Evolutionary conservation across 2,113 vertebrate genomes (phyloP).

Genomic region (Nothobranchius furzeri): DNA sequence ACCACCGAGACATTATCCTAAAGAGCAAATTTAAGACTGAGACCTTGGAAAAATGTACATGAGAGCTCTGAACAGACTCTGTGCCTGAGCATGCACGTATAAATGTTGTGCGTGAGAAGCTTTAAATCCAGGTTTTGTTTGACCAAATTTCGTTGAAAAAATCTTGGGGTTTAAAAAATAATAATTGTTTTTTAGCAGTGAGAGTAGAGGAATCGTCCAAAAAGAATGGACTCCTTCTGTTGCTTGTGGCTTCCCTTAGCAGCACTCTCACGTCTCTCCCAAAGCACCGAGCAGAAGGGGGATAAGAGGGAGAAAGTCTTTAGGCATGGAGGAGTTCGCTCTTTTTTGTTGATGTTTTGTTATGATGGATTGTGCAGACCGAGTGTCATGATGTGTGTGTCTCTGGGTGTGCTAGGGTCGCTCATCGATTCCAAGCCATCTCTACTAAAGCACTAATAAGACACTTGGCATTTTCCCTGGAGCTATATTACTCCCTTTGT

Average conservation of each 20-base stretch:
- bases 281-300: slow-evolving; percentile 62
- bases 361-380: slow-evolving; percentile 67
- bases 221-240: slow-evolving; percentile 53
- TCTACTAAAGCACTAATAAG: slow-evolving; percentile 77
- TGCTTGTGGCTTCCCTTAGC: slow-evolving; percentile 52
- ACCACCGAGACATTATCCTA: background rate
- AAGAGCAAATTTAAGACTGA: background rate
- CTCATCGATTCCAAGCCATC: slow-evolving; percentile 70
- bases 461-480: slow-evolving; percentile 77
- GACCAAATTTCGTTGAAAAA: slow-evolving; percentile 22
- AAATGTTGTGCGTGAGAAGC: background rate
- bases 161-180: slow-evolving; percentile 5
- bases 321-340: slow-evolving; percentile 36
- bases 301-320: slow-evolving; percentile 51
- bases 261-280: slow-evolving; percentile 55
- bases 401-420: slow-evolving; percentile 66
- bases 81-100: no score
- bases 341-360: slow-evolving; percentile 38
- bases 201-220: slow-evolving; percentile 39
- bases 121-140: slow-evolving; percentile 9
- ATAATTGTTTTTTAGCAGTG: slow-evolving; percentile 19
- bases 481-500: slow-evolving; percentile 59
- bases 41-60: no score
- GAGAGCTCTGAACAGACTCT: no score
- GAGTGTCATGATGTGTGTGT: slow-evolving; percentile 63